phyloP scores from a whole-genome alignment of 2,888 invertebrate genomes.

The Eugnorisma glareosa region DNA sequence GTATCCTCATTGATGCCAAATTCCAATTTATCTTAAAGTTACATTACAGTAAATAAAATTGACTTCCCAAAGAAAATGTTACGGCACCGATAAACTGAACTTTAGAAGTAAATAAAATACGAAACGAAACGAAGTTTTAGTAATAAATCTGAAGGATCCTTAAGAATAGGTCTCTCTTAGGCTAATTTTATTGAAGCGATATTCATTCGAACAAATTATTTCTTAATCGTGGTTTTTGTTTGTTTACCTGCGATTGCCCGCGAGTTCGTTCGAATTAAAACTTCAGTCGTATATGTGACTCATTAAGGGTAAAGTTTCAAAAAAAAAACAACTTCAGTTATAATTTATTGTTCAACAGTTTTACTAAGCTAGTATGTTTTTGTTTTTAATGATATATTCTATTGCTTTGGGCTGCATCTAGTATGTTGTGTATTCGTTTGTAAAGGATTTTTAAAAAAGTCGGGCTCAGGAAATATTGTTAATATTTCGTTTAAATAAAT shows the following conservation, averaged over 20 bases:
- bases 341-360: not conserved
- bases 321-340: too few relatives aligned
- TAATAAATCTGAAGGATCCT: conserved; percentile 48
- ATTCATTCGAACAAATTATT: conserved; percentile 6
- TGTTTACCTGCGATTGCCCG: not conserved
- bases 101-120: conserved; percentile 59
- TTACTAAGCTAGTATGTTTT: not conserved
- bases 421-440: too few relatives aligned
- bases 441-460: too few relatives aligned
- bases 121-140: conserved; percentile 52
- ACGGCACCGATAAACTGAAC: conserved; percentile 47
- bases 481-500: not conserved
- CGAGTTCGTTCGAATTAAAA: not conserved
- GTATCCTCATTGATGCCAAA: conserved; percentile 8
- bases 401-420: too few relatives aligned
- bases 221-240: conserved; percentile 11
- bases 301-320: not conserved
- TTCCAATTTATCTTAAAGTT: conserved; percentile 28
- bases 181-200: conserved; percentile 38
- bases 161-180: conserved; percentile 36
- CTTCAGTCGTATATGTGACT: not conserved
- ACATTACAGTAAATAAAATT: conserved; percentile 42
- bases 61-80: conserved; percentile 48
- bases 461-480: not conserved
- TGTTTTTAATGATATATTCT: too few relatives aligned